Base-by-base conservation (phyloP, 1,140 invertebrate species). In the Drosophila sturtevanti region DNA sequence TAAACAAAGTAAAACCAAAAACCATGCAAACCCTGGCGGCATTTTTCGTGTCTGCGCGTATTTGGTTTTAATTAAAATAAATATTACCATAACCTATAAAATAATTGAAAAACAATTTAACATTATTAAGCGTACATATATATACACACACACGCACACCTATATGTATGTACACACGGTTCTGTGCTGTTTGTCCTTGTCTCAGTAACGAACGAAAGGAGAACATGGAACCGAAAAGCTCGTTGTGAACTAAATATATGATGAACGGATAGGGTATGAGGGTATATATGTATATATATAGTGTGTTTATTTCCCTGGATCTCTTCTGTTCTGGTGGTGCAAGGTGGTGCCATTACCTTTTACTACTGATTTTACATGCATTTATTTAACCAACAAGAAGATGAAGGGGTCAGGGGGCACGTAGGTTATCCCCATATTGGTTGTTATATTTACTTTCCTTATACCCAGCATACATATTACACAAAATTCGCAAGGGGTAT, bases 41-140 rank as follows among this genome's bases (percentile, higher is more conserved):
- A 14, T 54, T 51, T 18, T 55, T 62, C 70, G 31, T 62, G 66
- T 74, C 69, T 74, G 81, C 63, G 63, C 68, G 60, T 78, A 90
- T 87, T 82, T 87, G 81, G 90, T 87, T 84, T 90, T 80, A 90
- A 90, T 90, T 90, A 90, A 89, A 90, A 90, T 90, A 87, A 90
- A 90, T 90, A 90, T 84, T 87, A 75, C 73, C 87, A 69, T 78
- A 90, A 76, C 87, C 87, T 82, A 90, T 90, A 80, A 90, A 84
- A 90, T 90, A 90, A 90, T 90, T 90, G 87, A 90, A 90, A 90
- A 90, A 82, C 87, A 90, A 90, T 90, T 90, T 82, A 78, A 85
- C 79, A 87, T 84, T 81, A 80, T 80, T 80, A 71, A 51, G 62
- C 64, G 68, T 35, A 66, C 48, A 54, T 18, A 58, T 55, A 38